phyloP scores from a whole-genome alignment of 1,140 invertebrate genomes.

The Oedothorax gibbosus region DNA sequence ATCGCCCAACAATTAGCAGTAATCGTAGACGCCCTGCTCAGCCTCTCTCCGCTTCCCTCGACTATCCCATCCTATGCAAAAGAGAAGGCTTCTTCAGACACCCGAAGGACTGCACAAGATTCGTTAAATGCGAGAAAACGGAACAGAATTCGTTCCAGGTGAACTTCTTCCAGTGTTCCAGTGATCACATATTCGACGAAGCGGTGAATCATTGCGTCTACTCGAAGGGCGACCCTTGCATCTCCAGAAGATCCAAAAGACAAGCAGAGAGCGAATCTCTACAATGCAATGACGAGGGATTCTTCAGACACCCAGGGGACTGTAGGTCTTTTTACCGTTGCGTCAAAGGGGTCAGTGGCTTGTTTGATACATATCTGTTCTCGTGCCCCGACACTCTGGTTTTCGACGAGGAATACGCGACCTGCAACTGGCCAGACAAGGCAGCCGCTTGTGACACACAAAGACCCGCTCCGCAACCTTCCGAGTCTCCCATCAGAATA shows the following conservation, averaged over 20 bases:
- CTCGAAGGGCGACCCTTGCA: neutral
- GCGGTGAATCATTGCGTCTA: constrained; percentile 57
- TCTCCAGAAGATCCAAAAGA: constrained; percentile 28
- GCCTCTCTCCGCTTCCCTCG: neutral
- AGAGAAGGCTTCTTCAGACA: constrained; percentile 59
- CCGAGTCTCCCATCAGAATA: neutral
- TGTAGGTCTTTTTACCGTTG: constrained; percentile 64
- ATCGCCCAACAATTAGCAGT: constrained; percentile 3
- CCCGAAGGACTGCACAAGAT: constrained; percentile 54
- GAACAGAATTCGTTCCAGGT: constrained; percentile 11
- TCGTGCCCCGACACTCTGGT: constrained; percentile 70
- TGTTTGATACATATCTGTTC: constrained; percentile 71
- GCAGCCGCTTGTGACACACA: constrained; percentile 47
- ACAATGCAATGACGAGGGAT: constrained; percentile 55
- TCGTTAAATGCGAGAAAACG: constrained; percentile 47
- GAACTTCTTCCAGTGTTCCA: constrained; percentile 72
- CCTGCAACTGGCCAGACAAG: constrained; percentile 58
- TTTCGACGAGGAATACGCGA: constrained; percentile 60
- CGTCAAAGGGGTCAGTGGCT: constrained; percentile 63
- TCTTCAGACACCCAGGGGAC: constrained; percentile 63
- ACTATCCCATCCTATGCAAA: constrained; percentile 41
- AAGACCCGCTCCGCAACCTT: neutral
- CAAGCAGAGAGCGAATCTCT: constrained; percentile 21
- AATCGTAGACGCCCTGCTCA: neutral
- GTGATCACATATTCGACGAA: constrained; percentile 68